Base-by-base conservation (phyloP, 2,797 vertebrate species). In the Antennarius maculatus region DNA sequence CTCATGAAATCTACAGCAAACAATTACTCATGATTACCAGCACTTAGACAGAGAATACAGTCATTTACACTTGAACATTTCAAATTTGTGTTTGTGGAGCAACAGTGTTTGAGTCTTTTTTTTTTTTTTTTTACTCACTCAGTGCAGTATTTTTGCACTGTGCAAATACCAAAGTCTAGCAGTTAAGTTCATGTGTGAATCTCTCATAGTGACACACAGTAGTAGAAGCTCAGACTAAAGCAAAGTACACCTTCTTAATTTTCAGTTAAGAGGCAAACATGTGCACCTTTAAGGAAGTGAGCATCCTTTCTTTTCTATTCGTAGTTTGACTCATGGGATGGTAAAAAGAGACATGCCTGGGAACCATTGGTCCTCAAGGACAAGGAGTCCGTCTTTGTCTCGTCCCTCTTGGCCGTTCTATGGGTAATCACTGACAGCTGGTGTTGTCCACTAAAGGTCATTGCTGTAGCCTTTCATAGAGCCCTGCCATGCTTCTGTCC, bases 351-450 rank as follows among this genome's bases (percentile, higher is more conserved):
- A 67, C 63, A 48, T 37, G 1, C 50, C 54, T 55, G 66, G 76
- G 67, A 15, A 18, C 55, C 66, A 51, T 46, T 66, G 71, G 65
- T 73, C 83, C 82, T 88, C 83, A 89, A 92, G 91, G 86, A 89
- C 88, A 69, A 76, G 62, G 71, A 89, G 77, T 81, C 62, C 34
- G 56, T 71, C 75, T 83, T 73, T 60, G 81, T 89, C 68, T 79
- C 76, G 68, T 73, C 80, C 74, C 78, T 72, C 39, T 60, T 81
- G 84, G 79, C 76, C 54, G 49, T 62, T 84, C 86, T 82, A 77
- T 61, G 88, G 90, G 89, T 94, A 94, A 95, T 93, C 93, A 92
- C 89, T 92, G 93, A 91, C 94, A 94, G 92, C 93, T 92, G 93
- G 91, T 88, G 91, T 85, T 93, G 93, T 93, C 93, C 89, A 72